Evolutionary conservation across 2,113 vertebrate species (phyloP).

Genomic region (Condylura cristata): DNA sequence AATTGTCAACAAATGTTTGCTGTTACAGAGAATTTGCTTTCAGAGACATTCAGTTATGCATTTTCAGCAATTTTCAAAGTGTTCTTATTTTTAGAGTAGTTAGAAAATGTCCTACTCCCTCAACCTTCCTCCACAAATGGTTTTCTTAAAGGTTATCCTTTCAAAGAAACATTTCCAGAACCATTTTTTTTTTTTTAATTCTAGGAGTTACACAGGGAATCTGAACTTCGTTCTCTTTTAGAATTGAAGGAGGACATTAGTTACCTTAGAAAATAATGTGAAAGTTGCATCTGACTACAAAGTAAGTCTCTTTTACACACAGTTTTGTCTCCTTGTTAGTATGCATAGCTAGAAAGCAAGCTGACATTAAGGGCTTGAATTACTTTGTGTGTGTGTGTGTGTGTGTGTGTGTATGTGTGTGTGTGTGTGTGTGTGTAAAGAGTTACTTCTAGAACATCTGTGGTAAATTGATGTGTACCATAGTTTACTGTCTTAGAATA

Average conservation of each 20-base stretch:
- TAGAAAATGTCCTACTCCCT: background rate
- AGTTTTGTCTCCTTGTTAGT: background rate
- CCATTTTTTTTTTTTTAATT: slow-evolving; percentile 9
- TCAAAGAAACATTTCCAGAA: slow-evolving; percentile 23
- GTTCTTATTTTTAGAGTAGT: background rate
- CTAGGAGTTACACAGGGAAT: background rate
- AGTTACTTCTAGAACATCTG: background rate
- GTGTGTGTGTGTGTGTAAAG: too few relatives aligned
- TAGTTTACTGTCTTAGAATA: background rate
- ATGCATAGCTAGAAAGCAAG: slow-evolving; percentile 30
- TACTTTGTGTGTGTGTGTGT: background rate
- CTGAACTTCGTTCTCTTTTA: background rate
- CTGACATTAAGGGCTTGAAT: background rate
- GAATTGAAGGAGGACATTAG: background rate
- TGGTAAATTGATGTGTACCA: slow-evolving; percentile 24
- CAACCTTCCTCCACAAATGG: background rate
- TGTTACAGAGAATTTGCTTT: slow-evolving; percentile 33
- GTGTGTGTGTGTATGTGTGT: too few relatives aligned
- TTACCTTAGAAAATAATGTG: slow-evolving; percentile 24
- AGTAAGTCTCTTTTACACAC: background rate
- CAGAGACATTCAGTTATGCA: background rate
- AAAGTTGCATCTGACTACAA: slow-evolving; percentile 25
- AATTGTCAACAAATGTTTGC: background rate
- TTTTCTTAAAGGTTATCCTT: slow-evolving; percentile 44
- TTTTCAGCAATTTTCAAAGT: slow-evolving; percentile 16